phyloP scores from a whole-genome alignment of 2,888 invertebrate species.

The Nycteola revayana region DNA sequence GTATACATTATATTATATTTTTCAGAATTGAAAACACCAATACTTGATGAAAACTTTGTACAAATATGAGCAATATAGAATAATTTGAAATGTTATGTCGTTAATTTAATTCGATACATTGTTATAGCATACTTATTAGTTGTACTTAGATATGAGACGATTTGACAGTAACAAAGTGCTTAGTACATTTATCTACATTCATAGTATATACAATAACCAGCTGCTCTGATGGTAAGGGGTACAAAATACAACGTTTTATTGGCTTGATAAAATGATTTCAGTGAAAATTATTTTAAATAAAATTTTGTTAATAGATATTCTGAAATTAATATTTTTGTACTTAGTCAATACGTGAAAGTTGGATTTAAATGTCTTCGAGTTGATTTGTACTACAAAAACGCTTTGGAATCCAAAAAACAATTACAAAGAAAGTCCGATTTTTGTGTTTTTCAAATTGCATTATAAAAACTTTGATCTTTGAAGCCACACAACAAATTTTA shows the following conservation, averaged over 20 bases:
- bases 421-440: too few relatives aligned
- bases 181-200: slow-evolving; percentile 41
- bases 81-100: slow-evolving; percentile 64
- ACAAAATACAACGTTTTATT: slow-evolving; percentile 69
- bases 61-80: slow-evolving; percentile 81
- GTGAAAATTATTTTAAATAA: slow-evolving; percentile 39
- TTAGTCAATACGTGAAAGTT: slow-evolving; percentile 61
- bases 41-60: slow-evolving; percentile 79
- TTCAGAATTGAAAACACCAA: slow-evolving; percentile 77
- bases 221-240: slow-evolving; percentile 76
- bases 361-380: slow-evolving; percentile 36
- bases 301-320: slow-evolving; percentile 59
- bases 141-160: slow-evolving; percentile 55
- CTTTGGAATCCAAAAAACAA: too few relatives aligned
- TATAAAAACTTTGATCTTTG: too few relatives aligned
- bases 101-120: slow-evolving; percentile 69
- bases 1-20: slow-evolving; percentile 66
- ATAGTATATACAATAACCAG: slow-evolving; percentile 57
- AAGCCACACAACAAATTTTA: too few relatives aligned
- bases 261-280: slow-evolving; percentile 60
- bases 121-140: slow-evolving; percentile 68
- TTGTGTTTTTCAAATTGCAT: too few relatives aligned
- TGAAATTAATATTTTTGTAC: slow-evolving; percentile 79
- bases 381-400: too few relatives aligned
- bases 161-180: slow-evolving; percentile 48